Evolutionary conservation across 2,113 vertebrate genomes (phyloP).

Genomic region (Eurystomus gularis): DNA sequence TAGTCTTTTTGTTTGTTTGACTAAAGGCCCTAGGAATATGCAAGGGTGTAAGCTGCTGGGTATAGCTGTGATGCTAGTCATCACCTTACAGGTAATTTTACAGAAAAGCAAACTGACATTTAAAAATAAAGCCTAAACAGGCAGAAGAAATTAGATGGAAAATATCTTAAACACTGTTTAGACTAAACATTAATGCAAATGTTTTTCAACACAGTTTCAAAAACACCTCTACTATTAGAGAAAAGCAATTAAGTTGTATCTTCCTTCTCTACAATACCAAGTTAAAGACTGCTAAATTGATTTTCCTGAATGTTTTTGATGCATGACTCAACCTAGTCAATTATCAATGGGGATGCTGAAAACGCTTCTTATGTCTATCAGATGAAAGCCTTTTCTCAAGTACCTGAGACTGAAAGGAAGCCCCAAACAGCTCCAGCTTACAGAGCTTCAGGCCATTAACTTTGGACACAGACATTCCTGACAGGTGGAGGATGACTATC

Average conservation of each 20-base stretch:
- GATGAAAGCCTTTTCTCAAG: neutral
- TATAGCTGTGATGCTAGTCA: slow-evolving; percentile 29
- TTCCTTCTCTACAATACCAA: neutral
- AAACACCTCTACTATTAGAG: neutral
- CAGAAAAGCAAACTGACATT: neutral
- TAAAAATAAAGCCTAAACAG: neutral
- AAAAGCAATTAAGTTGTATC: neutral
- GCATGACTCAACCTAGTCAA: neutral
- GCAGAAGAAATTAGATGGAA: slow-evolving; percentile 19
- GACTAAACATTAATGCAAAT: slow-evolving; percentile 1
- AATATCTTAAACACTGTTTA: neutral
- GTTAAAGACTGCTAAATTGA: neutral
- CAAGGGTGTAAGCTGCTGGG: neutral
- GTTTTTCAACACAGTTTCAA: neutral
- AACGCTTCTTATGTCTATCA: accelerated
- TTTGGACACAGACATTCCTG: neutral
- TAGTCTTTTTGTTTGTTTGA: neutral
- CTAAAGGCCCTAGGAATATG: neutral
- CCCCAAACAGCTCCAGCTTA: neutral
- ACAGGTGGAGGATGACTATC: neutral
- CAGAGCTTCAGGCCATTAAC: neutral
- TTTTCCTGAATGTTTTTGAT: neutral
- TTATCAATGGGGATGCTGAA: neutral
- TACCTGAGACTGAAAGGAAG: neutral
- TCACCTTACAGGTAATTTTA: neutral